Evolutionary conservation across 2,888 invertebrate genomes (phyloP).

Genomic region (Lochmaea capreae): DNA sequence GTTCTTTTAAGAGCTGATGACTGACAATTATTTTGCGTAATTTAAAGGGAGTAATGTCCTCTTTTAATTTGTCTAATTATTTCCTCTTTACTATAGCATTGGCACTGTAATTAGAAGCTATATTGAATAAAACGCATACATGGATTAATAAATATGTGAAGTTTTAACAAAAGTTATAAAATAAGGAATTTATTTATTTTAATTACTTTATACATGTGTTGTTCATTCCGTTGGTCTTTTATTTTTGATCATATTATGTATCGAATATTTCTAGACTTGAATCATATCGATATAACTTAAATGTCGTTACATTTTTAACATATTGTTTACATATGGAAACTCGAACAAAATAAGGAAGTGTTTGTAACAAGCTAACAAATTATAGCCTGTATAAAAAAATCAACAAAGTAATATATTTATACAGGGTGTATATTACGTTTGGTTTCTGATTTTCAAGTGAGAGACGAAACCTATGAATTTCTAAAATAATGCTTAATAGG

Average conservation of each 20-base stretch:
- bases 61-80: slow-evolving; percentile 51
- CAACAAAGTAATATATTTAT: no score
- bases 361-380: neutral
- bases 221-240: neutral
- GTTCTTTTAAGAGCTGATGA: slow-evolving; percentile 4
- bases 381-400: neutral
- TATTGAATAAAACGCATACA: slow-evolving; percentile 19
- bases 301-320: neutral
- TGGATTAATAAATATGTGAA: slow-evolving; percentile 17
- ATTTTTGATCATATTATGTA: no score
- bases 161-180: slow-evolving; percentile 18
- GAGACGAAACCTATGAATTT: no score
- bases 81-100: slow-evolving; percentile 49
- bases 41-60: slow-evolving; percentile 51
- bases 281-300: neutral
- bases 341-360: neutral
- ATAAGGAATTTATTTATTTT: neutral
- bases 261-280: neutral
- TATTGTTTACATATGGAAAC: neutral
- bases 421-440: no score
- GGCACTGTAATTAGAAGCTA: slow-evolving; percentile 40
- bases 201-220: neutral
- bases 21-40: slow-evolving; percentile 50
- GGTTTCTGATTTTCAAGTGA: no score
- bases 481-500: no score